phyloP scores from a whole-genome alignment of 2,797 vertebrate species.

The Anisognathus igniventris region DNA sequence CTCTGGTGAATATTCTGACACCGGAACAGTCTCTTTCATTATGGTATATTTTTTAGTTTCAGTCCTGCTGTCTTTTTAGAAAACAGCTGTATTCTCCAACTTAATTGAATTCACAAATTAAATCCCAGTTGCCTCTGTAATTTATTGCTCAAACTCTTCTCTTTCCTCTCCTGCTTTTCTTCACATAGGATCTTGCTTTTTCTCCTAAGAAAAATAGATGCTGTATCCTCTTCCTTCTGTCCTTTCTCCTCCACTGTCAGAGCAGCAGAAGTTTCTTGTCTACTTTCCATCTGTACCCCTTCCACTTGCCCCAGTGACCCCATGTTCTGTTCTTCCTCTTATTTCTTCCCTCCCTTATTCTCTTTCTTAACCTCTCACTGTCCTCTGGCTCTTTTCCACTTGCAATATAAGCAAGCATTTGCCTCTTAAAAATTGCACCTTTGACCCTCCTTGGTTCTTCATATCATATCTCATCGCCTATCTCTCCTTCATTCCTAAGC shows the following conservation, averaged over 20 bases:
- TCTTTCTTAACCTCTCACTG: conserved; percentile 24
- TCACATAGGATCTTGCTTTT: not conserved
- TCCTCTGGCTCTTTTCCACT: conserved; percentile 36
- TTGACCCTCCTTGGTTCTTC: conserved; percentile 28
- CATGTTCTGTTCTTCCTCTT: conserved; percentile 2
- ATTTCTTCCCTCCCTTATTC: not conserved
- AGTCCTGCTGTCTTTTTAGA: not conserved
- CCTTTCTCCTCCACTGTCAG: not conserved
- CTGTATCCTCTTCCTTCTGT: not conserved
- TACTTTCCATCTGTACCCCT: conserved; percentile 1
- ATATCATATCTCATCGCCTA: conserved; percentile 33
- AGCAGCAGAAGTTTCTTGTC: conserved; percentile 44
- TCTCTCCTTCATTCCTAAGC: conserved; percentile 33
- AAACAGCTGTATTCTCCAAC: conserved; percentile 21
- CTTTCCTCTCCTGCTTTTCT: not conserved
- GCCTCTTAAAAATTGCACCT: conserved; percentile 36
- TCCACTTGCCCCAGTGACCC: conserved; percentile 33
- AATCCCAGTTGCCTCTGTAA: conserved; percentile 23
- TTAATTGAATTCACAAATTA: conserved; percentile 32
- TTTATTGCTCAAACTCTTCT: not conserved
- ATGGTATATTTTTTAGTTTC: not conserved
- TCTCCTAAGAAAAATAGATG: not conserved
- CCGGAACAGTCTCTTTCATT: not conserved
- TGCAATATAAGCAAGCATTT: conserved; percentile 23
- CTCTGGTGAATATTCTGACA: conserved; percentile 4